Evolutionary conservation across 2,113 vertebrate species (phyloP).

Genomic region (Tragelaphus strepsiceros): DNA sequence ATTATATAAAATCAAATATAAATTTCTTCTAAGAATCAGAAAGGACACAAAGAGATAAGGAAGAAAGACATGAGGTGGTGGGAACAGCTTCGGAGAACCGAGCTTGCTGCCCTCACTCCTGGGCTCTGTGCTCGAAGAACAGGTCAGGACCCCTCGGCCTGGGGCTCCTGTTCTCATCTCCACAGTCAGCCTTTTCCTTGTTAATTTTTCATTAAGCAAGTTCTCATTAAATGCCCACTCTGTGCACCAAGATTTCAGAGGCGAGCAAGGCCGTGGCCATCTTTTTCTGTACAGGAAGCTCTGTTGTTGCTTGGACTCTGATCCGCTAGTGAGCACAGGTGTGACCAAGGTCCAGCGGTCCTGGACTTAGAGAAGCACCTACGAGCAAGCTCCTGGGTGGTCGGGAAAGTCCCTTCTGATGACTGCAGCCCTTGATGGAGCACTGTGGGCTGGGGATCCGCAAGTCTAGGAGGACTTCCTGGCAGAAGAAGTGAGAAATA

Average conservation of each 20-base stretch:
- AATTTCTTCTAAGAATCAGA: not conserved
- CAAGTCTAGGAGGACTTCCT: not conserved
- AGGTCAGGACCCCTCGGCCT: not conserved
- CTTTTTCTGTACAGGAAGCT: not conserved
- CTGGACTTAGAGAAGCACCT: not conserved
- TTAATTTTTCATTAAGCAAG: no score
- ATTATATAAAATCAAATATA: not conserved
- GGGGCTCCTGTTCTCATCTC: not conserved
- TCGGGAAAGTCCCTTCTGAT: not conserved
- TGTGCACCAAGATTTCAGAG: no score
- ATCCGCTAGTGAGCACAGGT: no score
- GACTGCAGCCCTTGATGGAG: not conserved
- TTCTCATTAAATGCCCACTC: not conserved
- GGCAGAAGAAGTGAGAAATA: no score
- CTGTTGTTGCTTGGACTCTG: fast-evolving
- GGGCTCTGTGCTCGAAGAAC: not conserved
- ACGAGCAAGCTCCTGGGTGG: fast-evolving
- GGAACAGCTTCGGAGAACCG: not conserved
- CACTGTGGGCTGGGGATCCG: fast-evolving
- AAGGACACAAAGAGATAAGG: not conserved
- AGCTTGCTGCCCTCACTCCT: not conserved
- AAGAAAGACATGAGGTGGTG: not conserved
- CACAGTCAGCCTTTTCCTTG: not conserved
- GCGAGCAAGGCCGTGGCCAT: fast-evolving
- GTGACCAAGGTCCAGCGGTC: not conserved